Base-by-base conservation (phyloP, 1,140 invertebrate genomes). In the Phocides pigmalion region DNA sequence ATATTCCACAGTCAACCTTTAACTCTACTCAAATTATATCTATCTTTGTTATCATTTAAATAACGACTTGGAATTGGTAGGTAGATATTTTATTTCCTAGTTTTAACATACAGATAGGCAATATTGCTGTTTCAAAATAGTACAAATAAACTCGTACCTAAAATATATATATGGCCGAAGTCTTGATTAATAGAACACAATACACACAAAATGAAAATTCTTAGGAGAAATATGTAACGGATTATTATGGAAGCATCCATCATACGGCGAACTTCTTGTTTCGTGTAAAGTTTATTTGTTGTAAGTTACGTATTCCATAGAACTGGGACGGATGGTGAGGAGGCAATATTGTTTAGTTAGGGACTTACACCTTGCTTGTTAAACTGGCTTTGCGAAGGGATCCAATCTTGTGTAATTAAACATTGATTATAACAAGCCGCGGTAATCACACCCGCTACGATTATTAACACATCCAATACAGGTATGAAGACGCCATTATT, bases 281-380 rank as follows among this genome's bases (percentile, higher is more conserved):
- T 1, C 6, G 11, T 35, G n/a, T 35, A n/a, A 35, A 35, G 32
- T 35, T 35, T 35, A 35, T 35, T 35, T 35, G n/a, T 35, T 1
- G 32, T 35, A 35, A 35, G 32, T 35, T 35, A 1, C 32, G n/a
- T n/a, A 35, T 35, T n/a, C 8, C 32, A n/a, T 35, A 64, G 14
- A 64, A 56, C 32, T 35, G 5, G 46, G 25, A 51, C 17, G 37
- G 22, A 41, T 37, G 51, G 20, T 64, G 28, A 32, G 17, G 39
- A 28, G 53, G 41, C 50, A n/a, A 28, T 61, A 32, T 62, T 69
- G 62, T 69, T 64, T 69, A 56, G 47, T 65, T 69, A 69, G 67
- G 67, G 9, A 58, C 53, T 35, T 61, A 35, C 32, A 35, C 32
- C 32, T 4, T 35, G n/a, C 32, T 35, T 35, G 32, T 35, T 35